Evolutionary conservation across 2,888 invertebrate genomes (phyloP).

Genomic region (Cantharis rustica): DNA sequence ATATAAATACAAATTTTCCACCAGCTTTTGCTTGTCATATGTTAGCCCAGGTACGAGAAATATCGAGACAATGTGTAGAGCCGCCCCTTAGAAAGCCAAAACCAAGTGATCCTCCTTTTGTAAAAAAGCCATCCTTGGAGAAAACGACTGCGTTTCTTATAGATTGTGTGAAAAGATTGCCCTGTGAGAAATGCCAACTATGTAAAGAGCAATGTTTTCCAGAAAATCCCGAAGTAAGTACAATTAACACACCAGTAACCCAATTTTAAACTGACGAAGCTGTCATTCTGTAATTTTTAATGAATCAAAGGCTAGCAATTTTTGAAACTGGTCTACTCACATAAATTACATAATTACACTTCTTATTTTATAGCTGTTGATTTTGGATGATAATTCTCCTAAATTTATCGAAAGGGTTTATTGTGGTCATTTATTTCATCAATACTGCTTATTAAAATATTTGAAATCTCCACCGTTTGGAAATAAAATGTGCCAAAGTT

Average conservation of each 20-base stretch:
- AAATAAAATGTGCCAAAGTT: conserved; percentile 70
- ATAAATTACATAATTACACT: background rate
- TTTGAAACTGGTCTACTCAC: too few species aligned
- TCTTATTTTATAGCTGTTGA: conserved; percentile 54
- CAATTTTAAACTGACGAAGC: too few species aligned
- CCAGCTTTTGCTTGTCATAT: conserved; percentile 64
- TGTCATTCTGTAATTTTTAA: too few species aligned
- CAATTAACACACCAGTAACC: background rate
- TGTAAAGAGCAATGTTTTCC: conserved; percentile 68
- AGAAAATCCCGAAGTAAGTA: conserved; percentile 57
- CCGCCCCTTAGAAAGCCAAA: conserved; percentile 65
- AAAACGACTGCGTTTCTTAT: conserved; percentile 65
- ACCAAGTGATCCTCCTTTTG: conserved; percentile 62
- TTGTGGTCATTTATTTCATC: conserved; percentile 75
- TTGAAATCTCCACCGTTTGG: conserved; percentile 77
- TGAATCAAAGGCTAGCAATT: too few species aligned
- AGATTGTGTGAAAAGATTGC: conserved; percentile 65
- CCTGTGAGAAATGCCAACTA: conserved; percentile 66
- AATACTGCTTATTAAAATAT: conserved; percentile 68
- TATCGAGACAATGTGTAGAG: conserved; percentile 71
- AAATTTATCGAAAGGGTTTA: conserved; percentile 71
- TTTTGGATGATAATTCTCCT: conserved; percentile 63
- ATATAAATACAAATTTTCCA: conserved; percentile 69
- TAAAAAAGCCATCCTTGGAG: conserved; percentile 65
- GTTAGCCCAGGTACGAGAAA: conserved; percentile 68